Base-by-base conservation (phyloP, 23 tunicate genomes). In the Halocynthia aurantium region DNA sequence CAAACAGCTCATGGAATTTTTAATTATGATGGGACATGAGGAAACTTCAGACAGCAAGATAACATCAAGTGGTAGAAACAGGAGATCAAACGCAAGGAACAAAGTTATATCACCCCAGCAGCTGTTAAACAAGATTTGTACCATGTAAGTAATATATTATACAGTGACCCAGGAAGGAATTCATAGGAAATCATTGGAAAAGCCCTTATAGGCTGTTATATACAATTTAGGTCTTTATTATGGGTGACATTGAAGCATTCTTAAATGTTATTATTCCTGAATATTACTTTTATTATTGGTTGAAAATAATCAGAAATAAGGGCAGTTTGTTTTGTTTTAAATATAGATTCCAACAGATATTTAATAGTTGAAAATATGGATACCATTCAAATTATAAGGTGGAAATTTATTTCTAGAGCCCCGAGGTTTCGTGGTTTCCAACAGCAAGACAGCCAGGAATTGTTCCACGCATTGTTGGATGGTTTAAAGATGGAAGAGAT, bases 401-500 rank as follows among this genome's bases (percentile, higher is more conserved):
- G 71, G 49, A 40, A n/a, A 44, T 40, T 71, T 12, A 75, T 55
- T 7, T 12, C 69, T 57, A 85, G 90, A 62, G 80, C 81, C 49
- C 72, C 84, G 55, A 68, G 84, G 61, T 89, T 89, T 75, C 85
- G 81, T 19, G 87, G 88, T 11, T 84, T 75, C 60, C 88, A 84
- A 40, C 96, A 89, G 62, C 96, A 89, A 61, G 96, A 89, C 81
- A 89, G 96, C 69, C 96, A 89, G 61, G 96, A 89, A 52, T 31
- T 89, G n/a, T 80, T 70, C 55, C 88, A 89, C 44, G 80, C 82
- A n/a, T 69, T 89, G 20, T 52, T 89, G 52, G 85, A 84, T 76
- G 74, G 76, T 17, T 10, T 89, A 1, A 89, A 80, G 54, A 44
- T 4, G 22, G 96, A 89, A 69, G 96, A 89, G 17, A 89, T 80